phyloP scores from a whole-genome alignment of 2,113 vertebrate species.

The Caloenas nicobarica region DNA sequence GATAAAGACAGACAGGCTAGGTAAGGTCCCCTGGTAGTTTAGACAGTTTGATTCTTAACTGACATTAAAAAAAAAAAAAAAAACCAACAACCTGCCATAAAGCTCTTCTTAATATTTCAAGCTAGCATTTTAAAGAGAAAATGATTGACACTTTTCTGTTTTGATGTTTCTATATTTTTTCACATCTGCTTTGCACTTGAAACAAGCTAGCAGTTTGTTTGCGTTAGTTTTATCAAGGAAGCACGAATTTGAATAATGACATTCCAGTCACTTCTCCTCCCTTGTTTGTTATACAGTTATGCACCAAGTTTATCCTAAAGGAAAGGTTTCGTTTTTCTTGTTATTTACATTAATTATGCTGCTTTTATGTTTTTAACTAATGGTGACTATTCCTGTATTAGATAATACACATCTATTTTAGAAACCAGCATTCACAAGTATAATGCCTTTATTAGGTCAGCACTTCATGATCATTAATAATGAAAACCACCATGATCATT shows the following conservation, averaged over 20 bases:
- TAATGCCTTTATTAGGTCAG: neutral
- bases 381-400: neutral
- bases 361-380: neutral
- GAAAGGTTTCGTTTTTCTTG: constrained; percentile 1
- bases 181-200: neutral
- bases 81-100: neutral
- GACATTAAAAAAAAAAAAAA: neutral
- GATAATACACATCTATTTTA: neutral
- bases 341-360: neutral
- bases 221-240: neutral
- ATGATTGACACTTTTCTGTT: neutral
- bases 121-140: neutral
- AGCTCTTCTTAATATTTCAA: neutral
- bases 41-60: neutral
- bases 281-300: neutral
- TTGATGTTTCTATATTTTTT: neutral
- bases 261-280: neutral
- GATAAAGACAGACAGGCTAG: neutral
- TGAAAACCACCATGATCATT: neutral
- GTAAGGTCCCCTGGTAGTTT: neutral
- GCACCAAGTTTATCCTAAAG: neutral
- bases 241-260: neutral
- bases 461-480: neutral
- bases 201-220: neutral
- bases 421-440: neutral